A percentile compares a stretch with the other conserved stretches of the same genome.
Evolutionary conservation across 2,113 vertebrate genomes (phyloP).

Genomic region (Empidonax alnorum): DNA sequence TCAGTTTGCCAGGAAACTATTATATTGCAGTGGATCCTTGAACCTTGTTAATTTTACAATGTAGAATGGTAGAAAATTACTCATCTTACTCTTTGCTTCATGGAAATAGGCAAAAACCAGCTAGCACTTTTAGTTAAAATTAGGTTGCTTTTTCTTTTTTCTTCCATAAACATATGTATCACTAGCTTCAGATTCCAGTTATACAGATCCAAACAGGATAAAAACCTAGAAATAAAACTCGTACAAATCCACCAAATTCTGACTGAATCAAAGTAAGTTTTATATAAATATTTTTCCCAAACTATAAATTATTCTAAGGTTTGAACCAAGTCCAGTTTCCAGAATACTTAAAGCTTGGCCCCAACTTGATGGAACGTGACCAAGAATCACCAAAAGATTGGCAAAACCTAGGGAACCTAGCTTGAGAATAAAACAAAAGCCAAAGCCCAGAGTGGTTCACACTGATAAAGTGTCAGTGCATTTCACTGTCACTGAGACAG

Average conservation of each 20-base stretch:
- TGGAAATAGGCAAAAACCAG: background rate
- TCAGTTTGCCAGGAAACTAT: background rate
- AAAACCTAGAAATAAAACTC: background rate
- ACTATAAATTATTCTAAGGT: background rate
- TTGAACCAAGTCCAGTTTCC: conserved; percentile 12
- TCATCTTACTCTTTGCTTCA: background rate
- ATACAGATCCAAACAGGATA: background rate
- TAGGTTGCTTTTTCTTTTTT: background rate
- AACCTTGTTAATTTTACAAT: background rate
- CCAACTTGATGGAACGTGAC: background rate
- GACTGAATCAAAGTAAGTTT: background rate
- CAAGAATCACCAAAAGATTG: conserved; percentile 6
- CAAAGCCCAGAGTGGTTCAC: background rate
- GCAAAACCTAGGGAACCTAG: background rate
- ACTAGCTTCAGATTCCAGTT: background rate
- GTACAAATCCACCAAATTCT: background rate
- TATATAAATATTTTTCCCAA: background rate
- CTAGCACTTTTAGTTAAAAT: background rate
- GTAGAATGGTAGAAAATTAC: background rate
- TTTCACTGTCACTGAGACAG: background rate
- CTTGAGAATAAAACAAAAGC: background rate
- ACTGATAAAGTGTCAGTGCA: background rate
- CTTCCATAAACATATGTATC: background rate
- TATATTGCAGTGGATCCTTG: background rate
- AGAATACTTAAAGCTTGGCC: conserved; percentile 20